Evolutionary conservation across 2,113 vertebrate genomes (phyloP), one percentile per base, ranked within the genome.

Genomic region (Otocyon megalotis): DNA sequence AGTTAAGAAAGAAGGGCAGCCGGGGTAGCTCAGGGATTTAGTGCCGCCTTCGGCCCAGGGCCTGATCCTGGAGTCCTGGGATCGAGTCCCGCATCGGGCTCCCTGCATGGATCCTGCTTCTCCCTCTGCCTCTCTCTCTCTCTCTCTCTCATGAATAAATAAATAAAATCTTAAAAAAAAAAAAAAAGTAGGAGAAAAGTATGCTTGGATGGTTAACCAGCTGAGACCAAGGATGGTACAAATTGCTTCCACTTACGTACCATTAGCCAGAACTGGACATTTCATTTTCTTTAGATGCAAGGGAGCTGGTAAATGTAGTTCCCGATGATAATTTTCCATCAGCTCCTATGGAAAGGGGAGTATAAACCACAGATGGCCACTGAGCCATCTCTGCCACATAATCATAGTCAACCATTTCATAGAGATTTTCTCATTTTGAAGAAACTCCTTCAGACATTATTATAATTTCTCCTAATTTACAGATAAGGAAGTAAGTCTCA

Each of bases 371-470:
- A 2, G 35, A 19, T 24, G 7, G 48, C 30, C 26, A 17, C 60
- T 17, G 11, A 58, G 32, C 9, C 14, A 28, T 20, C 13, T 79
- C 80, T 53, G 16, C 48, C 69, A 72, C 48, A 6, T 10, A 5
- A 67, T 58, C 37, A 53, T 8, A 50, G n/a, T 56, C 28, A 76
- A 53, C 8, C 3, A 65, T 37, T 80, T 56, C 4, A 20, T 22
- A 24, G 69, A 5, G 16, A 50, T 69, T 87, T 96, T 48, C 4
- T 86, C 30, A n/a, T 82, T 50, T 80, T 63, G 96, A 54, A 72
- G 30, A 88, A 92, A 71, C 0, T 60, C 48, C 37, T 48, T 93
- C 56, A 79, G 14, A 37, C 53, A 22, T 48, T 56, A 65, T 65
- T 65, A 71, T 20, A 69, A 80, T 30, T 74, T 43, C 28, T 24